These are phyloP conservation scores for Alsophila aescularia DNA, from an alignment of 2,888 invertebrate genomes.

Conservation along the genomic window DNA sequence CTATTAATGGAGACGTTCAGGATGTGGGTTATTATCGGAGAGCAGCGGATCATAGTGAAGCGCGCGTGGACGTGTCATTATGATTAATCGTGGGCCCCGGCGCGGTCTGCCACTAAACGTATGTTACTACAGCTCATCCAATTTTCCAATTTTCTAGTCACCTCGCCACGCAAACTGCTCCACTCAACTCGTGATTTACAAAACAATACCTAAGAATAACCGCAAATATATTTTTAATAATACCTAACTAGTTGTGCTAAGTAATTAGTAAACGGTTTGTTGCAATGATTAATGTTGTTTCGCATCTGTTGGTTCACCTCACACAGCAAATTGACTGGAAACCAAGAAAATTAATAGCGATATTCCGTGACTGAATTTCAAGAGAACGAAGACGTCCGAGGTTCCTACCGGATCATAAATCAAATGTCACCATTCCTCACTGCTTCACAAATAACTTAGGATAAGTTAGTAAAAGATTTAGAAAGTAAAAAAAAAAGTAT, in stretches of 20 bases:
- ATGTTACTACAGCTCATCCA: conserved; percentile 34
- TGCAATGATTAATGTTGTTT: conserved; percentile 37
- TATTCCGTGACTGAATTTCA: conserved; percentile 44
- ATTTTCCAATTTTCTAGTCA: conserved; percentile 29
- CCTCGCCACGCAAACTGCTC: conserved; percentile 28
- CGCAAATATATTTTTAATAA: conserved; percentile 45
- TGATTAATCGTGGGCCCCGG: conserved; percentile 48
- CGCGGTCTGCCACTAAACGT: conserved; percentile 24
- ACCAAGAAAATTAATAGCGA: conserved; percentile 41
- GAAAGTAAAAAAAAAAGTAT: too few relatives aligned
- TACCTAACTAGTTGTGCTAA: conserved; percentile 20
- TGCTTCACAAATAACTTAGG: conserved; percentile 12
- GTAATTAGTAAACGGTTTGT: conserved; percentile 31
- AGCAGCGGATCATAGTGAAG: conserved; percentile 36
- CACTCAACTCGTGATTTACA: conserved; percentile 24
- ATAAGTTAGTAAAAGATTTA: too few relatives aligned
- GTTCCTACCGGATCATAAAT: conserved; percentile 19
- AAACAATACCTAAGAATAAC: conserved; percentile 34
- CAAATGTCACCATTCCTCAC: conserved; percentile 7
- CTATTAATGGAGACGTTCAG: conserved; percentile 50
- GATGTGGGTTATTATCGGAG: conserved; percentile 44
- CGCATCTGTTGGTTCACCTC: conserved; percentile 35
- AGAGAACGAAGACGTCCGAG: conserved; percentile 30
- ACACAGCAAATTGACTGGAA: conserved; percentile 31
- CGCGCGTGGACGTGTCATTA: conserved; percentile 45